Evolutionary conservation across 1,140 invertebrate species (phyloP).

Genomic region (Cryptotermes secundus): DNA sequence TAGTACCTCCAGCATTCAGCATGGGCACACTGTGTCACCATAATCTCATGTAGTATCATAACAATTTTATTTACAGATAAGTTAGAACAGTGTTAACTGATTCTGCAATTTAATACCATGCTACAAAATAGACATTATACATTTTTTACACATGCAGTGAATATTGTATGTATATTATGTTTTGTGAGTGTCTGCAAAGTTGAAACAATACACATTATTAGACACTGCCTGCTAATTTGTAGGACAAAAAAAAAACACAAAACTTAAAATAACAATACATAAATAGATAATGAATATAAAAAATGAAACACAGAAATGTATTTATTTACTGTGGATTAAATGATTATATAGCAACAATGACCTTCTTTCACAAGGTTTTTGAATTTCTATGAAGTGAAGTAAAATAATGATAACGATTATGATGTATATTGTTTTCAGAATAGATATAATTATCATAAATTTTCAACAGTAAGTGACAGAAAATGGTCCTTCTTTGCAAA

Average conservation of each 20-base stretch:
- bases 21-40: too few relatives aligned
- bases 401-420: background rate
- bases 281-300: background rate
- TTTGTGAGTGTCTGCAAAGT: too few relatives aligned
- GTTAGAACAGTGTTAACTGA: too few relatives aligned
- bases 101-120: too few relatives aligned
- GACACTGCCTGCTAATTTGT: background rate
- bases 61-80: too few relatives aligned
- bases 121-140: too few relatives aligned
- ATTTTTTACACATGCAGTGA: too few relatives aligned
- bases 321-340: background rate
- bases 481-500: slow-evolving; percentile 30
- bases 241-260: background rate
- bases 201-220: too few relatives aligned
- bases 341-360: background rate
- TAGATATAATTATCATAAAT: slow-evolving; percentile 19
- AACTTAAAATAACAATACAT: background rate
- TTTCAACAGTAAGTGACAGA: slow-evolving; percentile 23
- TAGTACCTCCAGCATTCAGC: too few relatives aligned
- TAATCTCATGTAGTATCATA: too few relatives aligned
- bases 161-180: too few relatives aligned
- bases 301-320: background rate
- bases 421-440: background rate
- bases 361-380: background rate
- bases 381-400: background rate